Conservation (phyloP, 2,888 invertebrate species). For the Diloba caeruleocephala region DNA sequence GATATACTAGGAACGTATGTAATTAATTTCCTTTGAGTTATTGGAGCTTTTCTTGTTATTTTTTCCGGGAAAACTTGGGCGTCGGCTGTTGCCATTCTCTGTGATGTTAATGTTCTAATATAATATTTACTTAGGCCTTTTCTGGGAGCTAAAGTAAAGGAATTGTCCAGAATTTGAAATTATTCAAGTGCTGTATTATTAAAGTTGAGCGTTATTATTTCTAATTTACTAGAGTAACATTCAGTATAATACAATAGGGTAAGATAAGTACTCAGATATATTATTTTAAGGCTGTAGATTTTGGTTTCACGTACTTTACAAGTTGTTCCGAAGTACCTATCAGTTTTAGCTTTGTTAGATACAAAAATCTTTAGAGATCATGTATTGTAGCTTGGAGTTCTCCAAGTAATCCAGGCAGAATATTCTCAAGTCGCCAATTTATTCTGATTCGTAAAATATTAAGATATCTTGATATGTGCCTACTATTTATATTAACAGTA, state of each 20-base stretch:
- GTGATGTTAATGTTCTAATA: conserved; percentile 10
- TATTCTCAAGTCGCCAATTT: conserved; percentile 7
- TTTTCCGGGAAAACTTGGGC: conserved; percentile 3
- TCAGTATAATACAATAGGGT: too few species aligned
- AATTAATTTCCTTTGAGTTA: conserved; percentile 30
- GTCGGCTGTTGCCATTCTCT: background rate
- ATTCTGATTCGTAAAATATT: background rate
- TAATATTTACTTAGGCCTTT: conserved; percentile 24
- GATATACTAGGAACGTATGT: conserved; percentile 10
- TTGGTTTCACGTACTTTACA: background rate
- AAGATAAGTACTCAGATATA: background rate
- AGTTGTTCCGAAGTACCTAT: background rate
- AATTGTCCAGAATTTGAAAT: conserved; percentile 6
- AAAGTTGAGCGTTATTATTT: background rate
- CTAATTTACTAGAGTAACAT: background rate
- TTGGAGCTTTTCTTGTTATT: conserved; percentile 21
- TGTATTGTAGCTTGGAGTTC: conserved; percentile 1
- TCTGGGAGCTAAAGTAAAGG: background rate
- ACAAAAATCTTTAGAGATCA: conserved; percentile 9
- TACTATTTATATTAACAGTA: too few species aligned
- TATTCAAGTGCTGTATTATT: background rate
- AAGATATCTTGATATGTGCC: too few species aligned
- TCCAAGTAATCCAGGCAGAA: background rate
- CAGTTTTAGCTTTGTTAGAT: background rate
- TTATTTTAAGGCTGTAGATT: background rate